Evolutionary conservation across 1,140 invertebrate species (phyloP).

Genomic region (Euura lappo): DNA sequence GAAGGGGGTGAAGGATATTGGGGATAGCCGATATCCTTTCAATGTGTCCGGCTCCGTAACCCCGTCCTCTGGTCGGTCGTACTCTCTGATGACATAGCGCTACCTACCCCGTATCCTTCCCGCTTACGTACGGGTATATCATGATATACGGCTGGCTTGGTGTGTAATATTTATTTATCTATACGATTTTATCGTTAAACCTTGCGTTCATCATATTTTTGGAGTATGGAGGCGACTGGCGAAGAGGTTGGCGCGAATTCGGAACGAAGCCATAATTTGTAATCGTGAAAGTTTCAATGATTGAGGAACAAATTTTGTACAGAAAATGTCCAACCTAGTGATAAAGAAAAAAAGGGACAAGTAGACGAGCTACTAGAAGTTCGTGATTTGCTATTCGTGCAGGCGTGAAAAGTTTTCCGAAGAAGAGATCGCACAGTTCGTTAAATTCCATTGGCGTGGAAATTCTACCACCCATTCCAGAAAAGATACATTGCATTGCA

Average conservation of each 20-base stretch:
- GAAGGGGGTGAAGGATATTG: constrained; percentile 5
- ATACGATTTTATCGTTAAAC: neutral
- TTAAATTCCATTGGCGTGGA: neutral
- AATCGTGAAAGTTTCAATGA: no score
- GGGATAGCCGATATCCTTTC: constrained; percentile 6
- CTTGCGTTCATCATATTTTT: no score
- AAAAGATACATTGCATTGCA: neutral
- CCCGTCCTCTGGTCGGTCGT: neutral
- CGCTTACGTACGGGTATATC: neutral
- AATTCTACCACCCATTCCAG: neutral
- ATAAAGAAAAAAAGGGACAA: neutral
- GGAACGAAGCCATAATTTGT: no score
- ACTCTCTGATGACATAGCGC: neutral
- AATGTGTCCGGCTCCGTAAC: constrained; percentile 6
- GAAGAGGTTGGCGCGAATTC: no score
- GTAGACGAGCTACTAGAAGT: neutral
- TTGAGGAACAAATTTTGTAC: no score
- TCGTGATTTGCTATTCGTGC: neutral
- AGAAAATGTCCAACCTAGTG: neutral
- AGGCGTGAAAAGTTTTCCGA: neutral
- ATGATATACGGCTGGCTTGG: neutral
- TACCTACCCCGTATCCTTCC: neutral
- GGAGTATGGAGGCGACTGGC: no score
- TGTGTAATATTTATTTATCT: neutral
- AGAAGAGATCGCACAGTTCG: neutral